Conservation (phyloP, 2,888 invertebrate species). For the Trichacis sp. region DNA sequence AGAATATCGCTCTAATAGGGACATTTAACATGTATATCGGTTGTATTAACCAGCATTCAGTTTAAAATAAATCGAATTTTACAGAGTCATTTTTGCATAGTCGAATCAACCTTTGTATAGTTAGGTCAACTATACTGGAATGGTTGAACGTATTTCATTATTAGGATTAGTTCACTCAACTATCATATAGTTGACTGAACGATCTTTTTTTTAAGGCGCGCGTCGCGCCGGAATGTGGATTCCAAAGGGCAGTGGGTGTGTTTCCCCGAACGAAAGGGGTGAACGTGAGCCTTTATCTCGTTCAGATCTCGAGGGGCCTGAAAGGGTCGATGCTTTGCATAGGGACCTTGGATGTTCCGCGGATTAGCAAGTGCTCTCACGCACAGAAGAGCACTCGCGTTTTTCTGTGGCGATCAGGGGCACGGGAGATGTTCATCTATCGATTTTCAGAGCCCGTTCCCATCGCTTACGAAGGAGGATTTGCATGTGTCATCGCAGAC, state of each 20-base stretch:
- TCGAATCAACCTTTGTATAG: too few relatives aligned
- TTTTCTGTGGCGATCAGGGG: constrained; percentile 45
- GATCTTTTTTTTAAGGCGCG: not conserved
- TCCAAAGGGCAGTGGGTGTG: constrained; percentile 20
- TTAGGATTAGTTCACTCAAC: too few relatives aligned
- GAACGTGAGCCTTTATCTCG: constrained; percentile 25
- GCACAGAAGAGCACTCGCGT: constrained; percentile 47
- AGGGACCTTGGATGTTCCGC: constrained; percentile 48
- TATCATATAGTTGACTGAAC: too few relatives aligned
- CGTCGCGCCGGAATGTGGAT: constrained; percentile 20
- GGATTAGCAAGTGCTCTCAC: constrained; percentile 52
- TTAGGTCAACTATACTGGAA: too few relatives aligned
- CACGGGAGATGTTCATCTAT: constrained; percentile 46
- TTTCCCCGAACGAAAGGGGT: constrained; percentile 17
- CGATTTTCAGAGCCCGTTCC: constrained; percentile 53
- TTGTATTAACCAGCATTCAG: too few relatives aligned
- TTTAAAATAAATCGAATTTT: too few relatives aligned
- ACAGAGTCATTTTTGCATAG: too few relatives aligned
- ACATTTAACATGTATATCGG: too few relatives aligned
- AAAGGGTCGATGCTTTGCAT: constrained; percentile 31
- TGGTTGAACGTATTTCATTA: too few relatives aligned
- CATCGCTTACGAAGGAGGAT: constrained; percentile 23
- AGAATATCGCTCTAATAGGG: too few relatives aligned
- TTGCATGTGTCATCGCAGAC: too few relatives aligned
- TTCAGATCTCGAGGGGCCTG: constrained; percentile 21